phyloP scores from a whole-genome alignment of 2,888 invertebrate species.

The Stictocephala bisonia region DNA sequence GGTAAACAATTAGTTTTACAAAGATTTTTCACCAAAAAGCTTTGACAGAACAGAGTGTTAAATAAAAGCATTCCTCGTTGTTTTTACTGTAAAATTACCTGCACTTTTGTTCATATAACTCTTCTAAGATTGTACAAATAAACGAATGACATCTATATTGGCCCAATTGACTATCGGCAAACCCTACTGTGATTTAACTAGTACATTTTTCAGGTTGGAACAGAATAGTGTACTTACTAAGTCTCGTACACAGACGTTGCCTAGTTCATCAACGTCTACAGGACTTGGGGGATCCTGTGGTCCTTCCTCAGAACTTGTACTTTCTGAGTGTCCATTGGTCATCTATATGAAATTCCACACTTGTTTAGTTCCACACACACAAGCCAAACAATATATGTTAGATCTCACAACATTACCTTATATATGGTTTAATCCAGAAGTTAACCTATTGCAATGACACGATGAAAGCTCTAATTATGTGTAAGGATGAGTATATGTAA shows the following conservation, averaged over 20 bases:
- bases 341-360: slow-evolving; percentile 29
- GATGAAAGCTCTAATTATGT: too few relatives aligned
- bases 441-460: too few relatives aligned
- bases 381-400: not conserved
- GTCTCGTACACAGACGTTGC: slow-evolving; percentile 73
- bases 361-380: slow-evolving; percentile 21
- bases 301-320: not conserved
- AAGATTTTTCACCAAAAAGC: too few relatives aligned
- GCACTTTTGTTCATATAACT: too few relatives aligned
- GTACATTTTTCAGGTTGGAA: not conserved
- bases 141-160: not conserved
- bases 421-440: not conserved
- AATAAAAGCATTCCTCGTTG: too few relatives aligned
- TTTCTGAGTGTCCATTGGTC: slow-evolving; percentile 39
- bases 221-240: slow-evolving; percentile 68
- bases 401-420: too few relatives aligned
- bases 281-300: slow-evolving; percentile 9
- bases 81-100: too few relatives aligned
- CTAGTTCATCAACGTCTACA: slow-evolving; percentile 68
- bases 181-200: not conserved
- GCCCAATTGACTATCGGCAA: not conserved
- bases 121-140: too few relatives aligned
- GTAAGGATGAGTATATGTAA: too few relatives aligned
- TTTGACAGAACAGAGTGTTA: too few relatives aligned
- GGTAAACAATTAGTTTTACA: too few relatives aligned